A percentile compares a stretch with the other conserved stretches of the same genome.
These are phyloP conservation scores for Lepidocyrtinus sp. DNA, from an alignment of 2,888 invertebrate genomes.

Conservation along the genomic window DNA sequence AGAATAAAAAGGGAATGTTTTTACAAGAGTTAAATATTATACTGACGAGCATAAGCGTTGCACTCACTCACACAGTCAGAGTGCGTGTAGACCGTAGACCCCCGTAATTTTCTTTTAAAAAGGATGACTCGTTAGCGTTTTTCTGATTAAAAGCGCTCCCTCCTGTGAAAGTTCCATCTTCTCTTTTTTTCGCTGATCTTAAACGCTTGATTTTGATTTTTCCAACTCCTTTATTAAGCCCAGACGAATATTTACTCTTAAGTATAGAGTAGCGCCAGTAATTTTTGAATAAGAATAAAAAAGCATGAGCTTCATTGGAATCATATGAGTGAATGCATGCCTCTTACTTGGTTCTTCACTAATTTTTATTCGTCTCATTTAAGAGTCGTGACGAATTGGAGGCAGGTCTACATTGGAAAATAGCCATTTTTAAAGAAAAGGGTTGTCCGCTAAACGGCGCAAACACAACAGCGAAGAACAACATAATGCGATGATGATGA, in stretches of 20 bases:
- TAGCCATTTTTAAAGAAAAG: conserved; percentile 39
- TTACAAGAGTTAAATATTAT: neutral
- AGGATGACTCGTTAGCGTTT: conserved; percentile 57
- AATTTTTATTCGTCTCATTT: conserved; percentile 27
- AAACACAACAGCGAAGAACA: neutral
- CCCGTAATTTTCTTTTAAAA: conserved; percentile 53
- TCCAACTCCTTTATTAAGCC: conserved; percentile 3
- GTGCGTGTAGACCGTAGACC: conserved; percentile 60
- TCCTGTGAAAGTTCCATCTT: conserved; percentile 30
- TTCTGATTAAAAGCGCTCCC: conserved; percentile 57
- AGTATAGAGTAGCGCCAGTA: neutral
- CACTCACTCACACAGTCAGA: conserved; percentile 36
- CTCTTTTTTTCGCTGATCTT: conserved; percentile 17
- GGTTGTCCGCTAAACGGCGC: conserved; percentile 13
- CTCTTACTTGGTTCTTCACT: neutral
- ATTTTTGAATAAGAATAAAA: conserved; percentile 6
- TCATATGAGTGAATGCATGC: conserved; percentile 5
- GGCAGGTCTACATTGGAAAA: conserved; percentile 51
- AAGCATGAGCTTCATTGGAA: conserved; percentile 6
- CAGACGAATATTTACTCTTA: conserved; percentile 6
- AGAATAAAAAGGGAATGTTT: neutral
- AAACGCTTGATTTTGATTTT: conserved; percentile 9
- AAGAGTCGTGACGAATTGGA: conserved; percentile 57
- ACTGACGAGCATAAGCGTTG: conserved; percentile 19
- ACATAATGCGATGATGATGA: conserved; percentile 41